These are phyloP conservation scores for Ormyrus nitidulus DNA, from an alignment of 2,888 invertebrate genomes.

Conservation along the genomic window DNA sequence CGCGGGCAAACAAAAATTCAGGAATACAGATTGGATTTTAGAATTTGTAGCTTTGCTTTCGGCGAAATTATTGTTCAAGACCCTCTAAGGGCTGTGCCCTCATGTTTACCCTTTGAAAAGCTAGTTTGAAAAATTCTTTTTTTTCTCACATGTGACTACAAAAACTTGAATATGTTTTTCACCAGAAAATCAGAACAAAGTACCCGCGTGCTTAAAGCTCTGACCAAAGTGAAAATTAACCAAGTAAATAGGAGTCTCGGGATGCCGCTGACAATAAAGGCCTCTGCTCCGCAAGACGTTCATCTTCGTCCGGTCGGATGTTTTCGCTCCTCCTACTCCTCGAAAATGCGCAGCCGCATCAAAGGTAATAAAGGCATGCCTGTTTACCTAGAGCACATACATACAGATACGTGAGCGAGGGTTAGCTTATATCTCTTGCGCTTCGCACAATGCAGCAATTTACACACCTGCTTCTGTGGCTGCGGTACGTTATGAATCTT, in stretches of 20 bases:
- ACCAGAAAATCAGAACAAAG: constrained; percentile 18
- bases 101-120: too few species aligned
- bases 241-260: constrained; percentile 25
- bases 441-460: too few species aligned
- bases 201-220: constrained; percentile 1
- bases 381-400: constrained; percentile 28
- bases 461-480: too few species aligned
- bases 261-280: constrained; percentile 6
- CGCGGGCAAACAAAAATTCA: constrained; percentile 28
- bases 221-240: constrained; percentile 23
- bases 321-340: constrained; percentile 29
- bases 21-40: constrained; percentile 32
- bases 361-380: constrained; percentile 25
- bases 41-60: not conserved
- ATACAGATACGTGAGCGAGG: not conserved
- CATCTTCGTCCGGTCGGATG: constrained; percentile 39
- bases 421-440: too few species aligned
- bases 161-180: not conserved
- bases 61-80: too few species aligned
- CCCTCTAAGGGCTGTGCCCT: too few species aligned
- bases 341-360: constrained; percentile 33
- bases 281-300: not conserved
- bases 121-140: too few species aligned
- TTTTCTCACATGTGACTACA: not conserved
- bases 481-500: too few species aligned